Evolutionary conservation across 53 echinoderm and acorn worm species (phyloP).

Genomic region (Hippasteria phrygiana): DNA sequence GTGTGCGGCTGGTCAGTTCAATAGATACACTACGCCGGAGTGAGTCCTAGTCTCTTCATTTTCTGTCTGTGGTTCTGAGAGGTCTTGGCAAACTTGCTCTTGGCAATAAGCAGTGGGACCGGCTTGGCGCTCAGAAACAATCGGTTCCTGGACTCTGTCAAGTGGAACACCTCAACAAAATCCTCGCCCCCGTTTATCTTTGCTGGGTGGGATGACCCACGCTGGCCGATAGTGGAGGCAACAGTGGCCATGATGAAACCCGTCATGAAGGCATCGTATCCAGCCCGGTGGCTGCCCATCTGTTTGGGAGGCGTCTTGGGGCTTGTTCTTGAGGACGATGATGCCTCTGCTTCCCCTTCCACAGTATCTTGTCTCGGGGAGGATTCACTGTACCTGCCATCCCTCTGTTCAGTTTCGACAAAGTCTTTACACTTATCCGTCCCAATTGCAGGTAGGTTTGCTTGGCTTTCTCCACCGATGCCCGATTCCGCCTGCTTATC

Average conservation of each 20-base stretch:
- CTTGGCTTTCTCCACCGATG: background rate
- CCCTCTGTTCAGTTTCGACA: background rate
- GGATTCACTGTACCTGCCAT: background rate
- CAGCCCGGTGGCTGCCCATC: slow-evolving; percentile 84
- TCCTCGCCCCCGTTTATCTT: background rate
- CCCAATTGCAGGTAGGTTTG: background rate
- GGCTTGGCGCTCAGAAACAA: slow-evolving; percentile 92
- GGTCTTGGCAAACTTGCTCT: slow-evolving; percentile 90
- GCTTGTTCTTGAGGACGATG: background rate
- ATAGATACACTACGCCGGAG: background rate
- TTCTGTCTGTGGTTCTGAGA: slow-evolving; percentile 84
- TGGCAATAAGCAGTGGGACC: slow-evolving; percentile 81
- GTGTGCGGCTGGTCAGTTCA: too few species aligned
- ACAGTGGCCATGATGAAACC: slow-evolving; percentile 88
- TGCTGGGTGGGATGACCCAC: background rate
- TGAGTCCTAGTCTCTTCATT: slow-evolving; percentile 71
- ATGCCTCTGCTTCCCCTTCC: too few species aligned
- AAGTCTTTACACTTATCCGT: background rate
- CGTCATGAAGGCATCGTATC: slow-evolving; percentile 99
- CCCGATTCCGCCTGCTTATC: background rate
- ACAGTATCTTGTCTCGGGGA: background rate
- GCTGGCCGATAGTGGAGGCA: slow-evolving; percentile 40
- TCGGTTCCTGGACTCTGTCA: slow-evolving; percentile 76
- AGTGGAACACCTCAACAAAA: slow-evolving; percentile 54
- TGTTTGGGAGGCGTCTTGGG: slow-evolving; percentile 24